phyloP scores from a whole-genome alignment of 2,113 vertebrate genomes.

The Ellobius talpinus region DNA sequence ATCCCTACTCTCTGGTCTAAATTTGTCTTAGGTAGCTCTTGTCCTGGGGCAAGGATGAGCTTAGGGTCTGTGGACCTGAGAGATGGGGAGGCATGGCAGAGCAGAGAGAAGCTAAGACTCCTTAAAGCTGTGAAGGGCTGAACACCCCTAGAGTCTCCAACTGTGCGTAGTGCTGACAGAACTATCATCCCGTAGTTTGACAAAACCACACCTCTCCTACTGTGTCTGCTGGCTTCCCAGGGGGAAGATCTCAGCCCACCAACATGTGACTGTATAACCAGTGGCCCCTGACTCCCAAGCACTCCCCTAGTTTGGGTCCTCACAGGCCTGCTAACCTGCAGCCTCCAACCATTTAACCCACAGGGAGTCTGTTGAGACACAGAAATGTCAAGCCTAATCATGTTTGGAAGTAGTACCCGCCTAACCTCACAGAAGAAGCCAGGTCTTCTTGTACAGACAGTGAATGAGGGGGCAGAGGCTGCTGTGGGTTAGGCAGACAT shows the following conservation, averaged over 20 bases:
- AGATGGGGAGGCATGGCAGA: rapidly evolving
- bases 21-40: not conserved
- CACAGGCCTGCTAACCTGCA: not conserved
- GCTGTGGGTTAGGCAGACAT: not conserved
- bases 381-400: not conserved
- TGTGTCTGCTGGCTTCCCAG: not conserved
- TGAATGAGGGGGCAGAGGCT: rapidly evolving
- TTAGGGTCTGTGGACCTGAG: not conserved
- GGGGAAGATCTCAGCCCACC: not conserved
- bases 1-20: not conserved
- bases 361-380: not conserved
- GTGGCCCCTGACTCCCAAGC: not conserved
- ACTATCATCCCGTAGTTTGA: not conserved
- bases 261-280: not conserved
- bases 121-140: not conserved
- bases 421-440: not conserved
- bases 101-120: not conserved
- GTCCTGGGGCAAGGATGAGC: not conserved
- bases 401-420: not conserved
- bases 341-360: not conserved
- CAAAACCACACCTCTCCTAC: not conserved
- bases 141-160: not conserved
- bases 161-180: not conserved
- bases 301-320: not conserved
- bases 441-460: not conserved